Conservation (phyloP, 2,113 vertebrate genomes). For the Axis porcinus region DNA sequence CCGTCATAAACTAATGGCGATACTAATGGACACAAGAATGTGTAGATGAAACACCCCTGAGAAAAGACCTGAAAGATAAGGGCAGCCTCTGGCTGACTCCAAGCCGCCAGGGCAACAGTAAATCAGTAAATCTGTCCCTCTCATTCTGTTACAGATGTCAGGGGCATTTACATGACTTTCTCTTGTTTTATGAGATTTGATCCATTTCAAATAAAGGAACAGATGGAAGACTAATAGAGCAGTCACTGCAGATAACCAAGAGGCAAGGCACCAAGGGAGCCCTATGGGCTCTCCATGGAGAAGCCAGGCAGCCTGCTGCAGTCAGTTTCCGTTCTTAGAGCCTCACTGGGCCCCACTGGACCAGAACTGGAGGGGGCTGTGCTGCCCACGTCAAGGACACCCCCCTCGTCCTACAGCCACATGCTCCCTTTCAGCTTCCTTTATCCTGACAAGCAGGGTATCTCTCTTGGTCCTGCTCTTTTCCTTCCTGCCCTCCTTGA, state of each 20-base stretch:
- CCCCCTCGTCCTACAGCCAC: neutral
- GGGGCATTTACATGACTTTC: neutral
- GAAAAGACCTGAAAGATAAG: neutral
- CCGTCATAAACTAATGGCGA: neutral
- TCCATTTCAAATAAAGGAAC: slow-evolving; percentile 35
- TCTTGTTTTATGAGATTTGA: slow-evolving; percentile 37
- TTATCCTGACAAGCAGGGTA: neutral
- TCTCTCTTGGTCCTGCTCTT: neutral
- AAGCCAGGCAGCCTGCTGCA: neutral
- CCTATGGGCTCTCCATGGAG: neutral
- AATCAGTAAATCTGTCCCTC: neutral
- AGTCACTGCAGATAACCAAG: neutral
- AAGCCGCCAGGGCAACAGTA: neutral
- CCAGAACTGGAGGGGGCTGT: neutral
- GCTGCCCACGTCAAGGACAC: neutral
- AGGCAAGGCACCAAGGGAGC: neutral
- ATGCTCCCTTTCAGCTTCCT: neutral
- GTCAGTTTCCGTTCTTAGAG: neutral
- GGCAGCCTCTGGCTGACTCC: neutral
- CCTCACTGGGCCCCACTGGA: neutral
- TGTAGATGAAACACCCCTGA: neutral
- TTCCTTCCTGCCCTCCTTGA: neutral
- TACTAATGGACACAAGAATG: neutral
- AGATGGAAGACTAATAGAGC: slow-evolving; percentile 47
- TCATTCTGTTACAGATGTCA: slow-evolving; percentile 9